phyloP scores from a whole-genome alignment of 2,888 invertebrate genomes.

The Nesidiocoris tenuis region DNA sequence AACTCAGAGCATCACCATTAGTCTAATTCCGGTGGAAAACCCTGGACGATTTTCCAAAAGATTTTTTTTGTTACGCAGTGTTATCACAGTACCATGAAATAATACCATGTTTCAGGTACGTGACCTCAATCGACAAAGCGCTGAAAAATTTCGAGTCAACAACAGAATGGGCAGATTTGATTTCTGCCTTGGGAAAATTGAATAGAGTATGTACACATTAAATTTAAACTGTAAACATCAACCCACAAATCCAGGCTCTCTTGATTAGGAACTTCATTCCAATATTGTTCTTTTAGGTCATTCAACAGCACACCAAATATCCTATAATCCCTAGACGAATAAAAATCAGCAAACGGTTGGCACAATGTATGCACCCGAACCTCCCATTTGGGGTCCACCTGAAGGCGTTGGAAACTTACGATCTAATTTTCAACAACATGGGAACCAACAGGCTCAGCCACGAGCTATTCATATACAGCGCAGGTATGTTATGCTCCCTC shows the following conservation, averaged over 20 bases:
- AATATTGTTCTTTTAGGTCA: slow-evolving; percentile 60
- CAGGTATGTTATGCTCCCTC: slow-evolving; percentile 56
- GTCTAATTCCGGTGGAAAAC: too few relatives aligned
- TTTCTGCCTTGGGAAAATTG: slow-evolving; percentile 83
- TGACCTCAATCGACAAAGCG: slow-evolving; percentile 80
- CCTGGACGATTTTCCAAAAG: too few relatives aligned
- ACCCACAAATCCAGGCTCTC: background rate
- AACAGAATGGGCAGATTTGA: slow-evolving; percentile 94
- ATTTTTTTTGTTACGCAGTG: too few relatives aligned
- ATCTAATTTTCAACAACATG: slow-evolving; percentile 85
- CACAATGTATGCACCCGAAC: slow-evolving; percentile 92
- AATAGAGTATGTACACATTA: slow-evolving; percentile 67
- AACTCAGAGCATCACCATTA: too few relatives aligned
- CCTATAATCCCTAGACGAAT: slow-evolving; percentile 82
- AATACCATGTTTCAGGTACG: slow-evolving; percentile 61
- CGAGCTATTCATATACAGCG: slow-evolving; percentile 81
- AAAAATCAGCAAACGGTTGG: slow-evolving; percentile 83
- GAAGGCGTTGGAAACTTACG: slow-evolving; percentile 87
- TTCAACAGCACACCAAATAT: slow-evolving; percentile 76
- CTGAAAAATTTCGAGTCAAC: slow-evolving; percentile 88
- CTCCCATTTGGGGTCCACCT: slow-evolving; percentile 88
- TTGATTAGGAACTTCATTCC: background rate
- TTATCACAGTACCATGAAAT: too few relatives aligned
- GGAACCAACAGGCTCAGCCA: slow-evolving; percentile 76
- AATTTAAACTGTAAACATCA: background rate